Percentiles rank a stretch among this genome's conserved stretches.
phyloP scores from a whole-genome alignment of 1,140 invertebrate species.

The Diorhabda sublineata region DNA sequence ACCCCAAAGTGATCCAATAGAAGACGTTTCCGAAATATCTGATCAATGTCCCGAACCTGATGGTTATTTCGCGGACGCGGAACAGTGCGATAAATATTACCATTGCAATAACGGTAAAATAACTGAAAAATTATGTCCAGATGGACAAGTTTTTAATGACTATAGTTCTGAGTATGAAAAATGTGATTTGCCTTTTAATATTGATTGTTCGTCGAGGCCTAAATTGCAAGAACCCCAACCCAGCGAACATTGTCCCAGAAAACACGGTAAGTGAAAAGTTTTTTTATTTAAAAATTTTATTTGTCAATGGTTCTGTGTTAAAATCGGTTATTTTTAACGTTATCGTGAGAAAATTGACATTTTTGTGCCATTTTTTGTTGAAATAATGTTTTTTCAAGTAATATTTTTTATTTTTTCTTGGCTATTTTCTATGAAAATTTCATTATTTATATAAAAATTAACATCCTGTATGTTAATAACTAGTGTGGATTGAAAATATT shows the following conservation, averaged over 20 bases:
- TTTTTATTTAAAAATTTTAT: too few species aligned
- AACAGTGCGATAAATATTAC: conserved; percentile 90
- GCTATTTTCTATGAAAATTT: too few species aligned
- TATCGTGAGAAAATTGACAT: too few species aligned
- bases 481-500: too few species aligned
- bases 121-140: conserved; percentile 76
- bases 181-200: conserved; percentile 81
- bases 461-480: too few species aligned
- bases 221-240: conserved; percentile 72
- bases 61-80: conserved; percentile 79
- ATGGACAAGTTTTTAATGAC: conserved; percentile 90
- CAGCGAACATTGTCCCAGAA: conserved; percentile 70
- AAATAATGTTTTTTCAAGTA: too few species aligned
- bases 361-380: too few species aligned
- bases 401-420: too few species aligned
- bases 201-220: conserved; percentile 73
- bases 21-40: conserved; percentile 41
- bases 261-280: conserved; percentile 57
- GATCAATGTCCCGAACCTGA: conserved; percentile 76
- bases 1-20: conserved; percentile 5
- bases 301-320: too few species aligned
- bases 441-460: too few species aligned
- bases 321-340: too few species aligned
- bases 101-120: conserved; percentile 69
- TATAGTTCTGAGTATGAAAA: conserved; percentile 76